These are phyloP conservation scores for Syngnathus typhle DNA, from an alignment of 2,113 vertebrate species.

Conservation along the genomic window DNA sequence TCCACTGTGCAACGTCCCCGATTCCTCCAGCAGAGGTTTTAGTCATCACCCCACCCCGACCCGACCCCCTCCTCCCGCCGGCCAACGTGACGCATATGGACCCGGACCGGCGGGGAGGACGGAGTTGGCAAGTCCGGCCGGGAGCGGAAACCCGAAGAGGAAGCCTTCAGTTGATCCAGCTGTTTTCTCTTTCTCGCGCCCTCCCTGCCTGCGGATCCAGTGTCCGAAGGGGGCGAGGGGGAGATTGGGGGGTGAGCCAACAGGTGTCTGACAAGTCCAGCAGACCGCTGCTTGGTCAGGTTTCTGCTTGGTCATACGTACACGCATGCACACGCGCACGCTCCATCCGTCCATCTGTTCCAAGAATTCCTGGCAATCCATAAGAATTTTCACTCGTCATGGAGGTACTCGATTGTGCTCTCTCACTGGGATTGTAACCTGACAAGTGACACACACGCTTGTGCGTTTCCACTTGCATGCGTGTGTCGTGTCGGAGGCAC, in stretches of 20 bases:
- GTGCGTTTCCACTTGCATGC: neutral
- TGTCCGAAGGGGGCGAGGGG: constrained; percentile 27
- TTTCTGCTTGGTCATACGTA: constrained; percentile 22
- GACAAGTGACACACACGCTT: constrained; percentile 64
- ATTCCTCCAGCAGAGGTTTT: neutral
- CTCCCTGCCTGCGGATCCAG: constrained; percentile 29
- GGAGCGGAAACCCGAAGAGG: constrained; percentile 55
- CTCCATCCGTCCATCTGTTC: constrained; percentile 68
- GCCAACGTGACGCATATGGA: neutral
- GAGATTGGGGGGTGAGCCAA: constrained; percentile 18
- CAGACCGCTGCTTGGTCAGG: constrained; percentile 42
- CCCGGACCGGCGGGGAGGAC: constrained; percentile 1
- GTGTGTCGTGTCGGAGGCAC: too few relatives aligned
- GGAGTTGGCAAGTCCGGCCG: constrained; percentile 24
- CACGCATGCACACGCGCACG: neutral
- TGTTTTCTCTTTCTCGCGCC: constrained; percentile 49
- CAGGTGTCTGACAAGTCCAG: constrained; percentile 66
- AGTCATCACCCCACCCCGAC: neutral
- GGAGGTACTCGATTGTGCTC: constrained; percentile 30
- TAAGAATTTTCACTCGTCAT: constrained; percentile 68
- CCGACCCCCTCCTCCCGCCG: too few relatives aligned
- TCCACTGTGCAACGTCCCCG: neutral
- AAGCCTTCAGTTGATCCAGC: constrained; percentile 61
- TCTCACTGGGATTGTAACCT: constrained; percentile 60
- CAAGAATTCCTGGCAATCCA: constrained; percentile 66